Evolutionary conservation across 2,113 vertebrate species (phyloP).

Genomic region (Sinocyclocheilus maitianheensis): DNA sequence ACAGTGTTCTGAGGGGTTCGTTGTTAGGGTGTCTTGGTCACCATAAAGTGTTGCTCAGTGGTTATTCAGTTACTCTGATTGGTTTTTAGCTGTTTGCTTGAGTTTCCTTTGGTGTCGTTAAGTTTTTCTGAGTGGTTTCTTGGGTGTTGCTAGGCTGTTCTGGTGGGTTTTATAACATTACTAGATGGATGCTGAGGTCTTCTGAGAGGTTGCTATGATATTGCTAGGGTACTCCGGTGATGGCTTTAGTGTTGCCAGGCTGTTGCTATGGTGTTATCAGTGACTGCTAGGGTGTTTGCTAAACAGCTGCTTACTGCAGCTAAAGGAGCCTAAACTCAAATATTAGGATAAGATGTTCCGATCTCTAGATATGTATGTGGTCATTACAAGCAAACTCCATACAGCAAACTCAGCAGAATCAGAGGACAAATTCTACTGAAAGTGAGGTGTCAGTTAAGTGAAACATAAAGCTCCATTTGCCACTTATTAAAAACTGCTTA

Average conservation of each 20-base stretch:
- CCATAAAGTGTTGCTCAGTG: no score
- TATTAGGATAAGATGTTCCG: not conserved
- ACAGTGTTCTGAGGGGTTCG: no score
- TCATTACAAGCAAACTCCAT: not conserved
- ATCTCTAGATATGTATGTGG: not conserved
- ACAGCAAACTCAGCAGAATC: not conserved
- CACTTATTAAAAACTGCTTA: not conserved
- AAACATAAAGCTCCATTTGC: not conserved
- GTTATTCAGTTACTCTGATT: no score
- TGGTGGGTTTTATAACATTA: not conserved
- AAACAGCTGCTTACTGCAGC: not conserved
- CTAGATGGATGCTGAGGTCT: not conserved
- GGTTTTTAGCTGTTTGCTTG: no score
- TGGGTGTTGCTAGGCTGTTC: no score
- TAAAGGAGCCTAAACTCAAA: not conserved
- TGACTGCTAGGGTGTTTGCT: not conserved
- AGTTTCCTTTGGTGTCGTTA: no score
- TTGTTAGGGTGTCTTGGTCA: no score
- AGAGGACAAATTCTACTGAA: not conserved
- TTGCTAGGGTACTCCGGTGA: not conserved
- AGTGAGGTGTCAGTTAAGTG: no score
- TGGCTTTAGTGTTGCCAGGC: not conserved
- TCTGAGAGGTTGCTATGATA: not conserved
- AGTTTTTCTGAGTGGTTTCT: no score
- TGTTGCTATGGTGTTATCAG: not conserved